A percentile compares a stretch with the other conserved stretches of the same genome.
phyloP scores from a whole-genome alignment of 2,888 invertebrate species.

The Sphaerophoria rueppellii region DNA sequence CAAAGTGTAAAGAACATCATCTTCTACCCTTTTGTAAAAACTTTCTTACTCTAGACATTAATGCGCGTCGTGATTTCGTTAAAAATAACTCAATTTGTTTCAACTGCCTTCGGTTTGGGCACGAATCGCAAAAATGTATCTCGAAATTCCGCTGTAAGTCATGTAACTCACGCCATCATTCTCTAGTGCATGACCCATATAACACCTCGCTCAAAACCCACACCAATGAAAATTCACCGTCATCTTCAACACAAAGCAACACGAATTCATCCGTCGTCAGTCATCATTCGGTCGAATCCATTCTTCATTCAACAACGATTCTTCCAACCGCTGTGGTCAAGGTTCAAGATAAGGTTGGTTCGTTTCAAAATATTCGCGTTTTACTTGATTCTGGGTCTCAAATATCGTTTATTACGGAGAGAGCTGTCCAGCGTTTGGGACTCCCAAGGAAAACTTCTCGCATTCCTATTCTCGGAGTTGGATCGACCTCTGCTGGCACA shows the following conservation, averaged over 20 bases:
- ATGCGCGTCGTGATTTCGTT: background rate
- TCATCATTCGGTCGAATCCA: slow-evolving; percentile 14
- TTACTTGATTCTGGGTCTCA: slow-evolving; percentile 33
- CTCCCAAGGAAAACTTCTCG: slow-evolving; percentile 15
- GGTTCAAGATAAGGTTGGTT: background rate
- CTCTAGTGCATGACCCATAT: background rate
- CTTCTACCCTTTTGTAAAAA: slow-evolving; percentile 14
- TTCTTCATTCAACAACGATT: slow-evolving; percentile 1
- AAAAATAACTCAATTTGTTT: slow-evolving; percentile 5
- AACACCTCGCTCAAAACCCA: background rate
- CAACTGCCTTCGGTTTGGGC: slow-evolving; percentile 9
- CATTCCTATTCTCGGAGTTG: slow-evolving; percentile 43
- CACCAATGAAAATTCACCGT: background rate
- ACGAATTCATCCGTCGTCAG: background rate
- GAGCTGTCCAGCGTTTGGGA: slow-evolving; percentile 38
- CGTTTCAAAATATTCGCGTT: slow-evolving; percentile 2
- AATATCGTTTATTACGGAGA: slow-evolving; percentile 36
- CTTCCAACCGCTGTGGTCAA: slow-evolving; percentile 9
- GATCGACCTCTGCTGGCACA: slow-evolving; percentile 34
- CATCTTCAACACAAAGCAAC: background rate
- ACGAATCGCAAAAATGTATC: slow-evolving; percentile 2
- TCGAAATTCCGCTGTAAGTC: slow-evolving; percentile 5
- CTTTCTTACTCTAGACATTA: background rate
- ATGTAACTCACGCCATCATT: background rate
- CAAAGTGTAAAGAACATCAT: slow-evolving; percentile 18